Evolutionary conservation across 2,797 vertebrate species (phyloP), one percentile per base, ranked within the genome.

Genomic region (Bovichtus variegatus): DNA sequence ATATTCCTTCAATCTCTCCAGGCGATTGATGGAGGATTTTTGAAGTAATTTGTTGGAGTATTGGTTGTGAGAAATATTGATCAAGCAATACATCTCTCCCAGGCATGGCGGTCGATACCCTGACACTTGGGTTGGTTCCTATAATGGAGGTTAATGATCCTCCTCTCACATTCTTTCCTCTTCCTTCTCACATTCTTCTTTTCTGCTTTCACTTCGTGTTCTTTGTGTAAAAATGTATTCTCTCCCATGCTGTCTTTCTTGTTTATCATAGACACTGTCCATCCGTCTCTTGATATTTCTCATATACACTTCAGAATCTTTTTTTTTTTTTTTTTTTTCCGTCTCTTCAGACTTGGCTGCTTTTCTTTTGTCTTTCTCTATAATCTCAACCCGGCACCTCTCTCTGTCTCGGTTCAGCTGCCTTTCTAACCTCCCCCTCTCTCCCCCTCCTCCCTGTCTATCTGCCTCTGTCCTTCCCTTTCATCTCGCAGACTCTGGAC

Each of bases 401-500:
- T 85, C 65, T 83, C 40, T 65, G 50, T 78, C 63, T 83, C 66
- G 71, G 64, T 68, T 61, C 53, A 27, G 61, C 75, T 51, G 71
- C 57, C 74, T 87, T 69, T 81, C 85, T 91, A 85, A 90, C 85
- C 70, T 53, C 58, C 41, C 57, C 59, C 51, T 43, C 51, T 54
- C 19, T 9, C 74, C 55, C 25, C 23, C 6, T 36, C 19, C 62
- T 31, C 25, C 41, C 70, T 55, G 21, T 71, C 71, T 80, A 46
- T 29, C 50, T 62, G 61, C 58, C 27, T 54, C 62, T 54, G 71
- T 85, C 83, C 73, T 80, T 58, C 60, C 69, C 83, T 91, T 86
- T 88, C 87, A 88, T 88, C 79, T 86, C 1, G 4, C 87, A 99
- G 97, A 99, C 97, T 49, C 92, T 98, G 84, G 97, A 98, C 38